phyloP scores from a whole-genome alignment of 1,140 invertebrate genomes.

The Bradynema listronoti region DNA sequence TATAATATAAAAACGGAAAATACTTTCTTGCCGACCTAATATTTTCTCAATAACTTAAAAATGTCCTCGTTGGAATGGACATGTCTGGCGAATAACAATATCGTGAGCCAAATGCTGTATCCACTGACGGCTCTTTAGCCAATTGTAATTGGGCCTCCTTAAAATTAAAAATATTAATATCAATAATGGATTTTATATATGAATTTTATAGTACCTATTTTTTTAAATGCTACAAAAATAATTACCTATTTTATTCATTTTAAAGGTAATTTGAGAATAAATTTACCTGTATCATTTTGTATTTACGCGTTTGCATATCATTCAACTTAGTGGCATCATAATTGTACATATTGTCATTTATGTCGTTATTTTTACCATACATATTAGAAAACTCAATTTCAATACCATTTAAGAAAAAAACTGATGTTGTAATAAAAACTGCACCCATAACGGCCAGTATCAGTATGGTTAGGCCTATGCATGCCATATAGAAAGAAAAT shows the following conservation, averaged over 20 bases:
- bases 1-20: too few relatives aligned
- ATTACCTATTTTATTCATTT: too few relatives aligned
- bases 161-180: too few relatives aligned
- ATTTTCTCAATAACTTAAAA: slow-evolving; percentile 35
- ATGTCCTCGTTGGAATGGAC: slow-evolving; percentile 39
- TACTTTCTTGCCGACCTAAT: too few relatives aligned
- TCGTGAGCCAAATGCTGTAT: background rate
- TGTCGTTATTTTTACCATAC: slow-evolving; percentile 10
- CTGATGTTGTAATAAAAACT: slow-evolving; percentile 37
- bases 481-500: slow-evolving; percentile 55
- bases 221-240: too few relatives aligned
- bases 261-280: background rate
- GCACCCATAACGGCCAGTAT: slow-evolving; percentile 44
- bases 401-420: slow-evolving; percentile 37
- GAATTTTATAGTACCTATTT: too few relatives aligned
- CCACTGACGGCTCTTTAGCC: background rate
- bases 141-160: slow-evolving; percentile 8
- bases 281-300: slow-evolving; percentile 20
- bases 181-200: too few relatives aligned
- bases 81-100: slow-evolving; percentile 29
- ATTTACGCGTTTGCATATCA: background rate
- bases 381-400: background rate
- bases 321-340: slow-evolving; percentile 1
- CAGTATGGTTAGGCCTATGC: slow-evolving; percentile 38
- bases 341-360: slow-evolving; percentile 21